Conservation (phyloP, 2,888 invertebrate species). For the Salticus scenicus region DNA sequence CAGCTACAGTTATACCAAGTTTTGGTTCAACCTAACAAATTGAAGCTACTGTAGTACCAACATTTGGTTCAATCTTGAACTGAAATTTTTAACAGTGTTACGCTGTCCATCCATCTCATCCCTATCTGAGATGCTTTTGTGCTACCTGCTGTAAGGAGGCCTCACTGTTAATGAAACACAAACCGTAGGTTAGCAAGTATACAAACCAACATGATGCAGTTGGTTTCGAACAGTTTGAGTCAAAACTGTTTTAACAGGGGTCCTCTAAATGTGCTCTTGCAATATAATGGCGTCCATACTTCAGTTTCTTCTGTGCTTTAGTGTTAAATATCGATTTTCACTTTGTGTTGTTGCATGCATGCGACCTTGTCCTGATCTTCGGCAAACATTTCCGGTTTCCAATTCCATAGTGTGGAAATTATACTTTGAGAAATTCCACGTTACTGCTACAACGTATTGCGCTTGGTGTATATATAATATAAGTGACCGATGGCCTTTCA, state of each 20-base stretch:
- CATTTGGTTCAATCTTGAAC: no score
- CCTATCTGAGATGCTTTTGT: background rate
- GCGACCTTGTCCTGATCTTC: background rate
- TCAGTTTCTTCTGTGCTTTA: background rate
- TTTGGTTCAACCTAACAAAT: no score
- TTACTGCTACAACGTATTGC: background rate
- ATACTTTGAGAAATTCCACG: background rate
- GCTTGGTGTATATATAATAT: no score
- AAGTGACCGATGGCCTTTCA: no score
- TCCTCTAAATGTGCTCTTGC: background rate
- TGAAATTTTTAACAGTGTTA: no score
- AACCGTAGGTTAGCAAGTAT: background rate
- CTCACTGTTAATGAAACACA: background rate
- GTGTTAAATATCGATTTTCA: background rate
- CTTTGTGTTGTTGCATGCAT: background rate
- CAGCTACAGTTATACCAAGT: no score
- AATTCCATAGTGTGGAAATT: background rate
- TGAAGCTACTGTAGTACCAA: no score
- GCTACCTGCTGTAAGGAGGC: no score
- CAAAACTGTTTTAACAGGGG: background rate
- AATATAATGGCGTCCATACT: background rate
- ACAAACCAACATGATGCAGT: background rate
- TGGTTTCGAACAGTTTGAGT: background rate
- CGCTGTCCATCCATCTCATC: background rate
- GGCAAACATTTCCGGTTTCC: background rate